A percentile compares a stretch with the other conserved stretches of the same genome.
phyloP scores from a whole-genome alignment of 2,888 invertebrate species.

The Torymus tubicola region DNA sequence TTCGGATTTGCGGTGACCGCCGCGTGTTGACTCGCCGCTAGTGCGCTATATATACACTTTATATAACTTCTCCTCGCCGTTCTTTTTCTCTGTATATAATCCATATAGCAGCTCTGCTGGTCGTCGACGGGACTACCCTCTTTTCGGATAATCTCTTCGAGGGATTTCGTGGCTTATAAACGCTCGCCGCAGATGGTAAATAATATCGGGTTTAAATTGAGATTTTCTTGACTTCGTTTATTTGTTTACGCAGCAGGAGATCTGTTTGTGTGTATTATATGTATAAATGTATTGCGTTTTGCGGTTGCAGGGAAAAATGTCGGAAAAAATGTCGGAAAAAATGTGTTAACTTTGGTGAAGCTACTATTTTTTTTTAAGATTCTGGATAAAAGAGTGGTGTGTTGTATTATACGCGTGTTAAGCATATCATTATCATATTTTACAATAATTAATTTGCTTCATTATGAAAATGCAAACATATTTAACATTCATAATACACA shows the following conservation, averaged over 20 bases:
- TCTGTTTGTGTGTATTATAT: not conserved
- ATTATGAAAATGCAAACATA: not conserved
- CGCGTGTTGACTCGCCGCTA: slow-evolving; percentile 33
- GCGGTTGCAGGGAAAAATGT: too few relatives aligned
- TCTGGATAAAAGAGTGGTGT: too few relatives aligned
- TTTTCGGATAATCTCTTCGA: slow-evolving; percentile 39
- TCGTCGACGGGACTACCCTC: not conserved
- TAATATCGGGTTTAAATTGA: slow-evolving; percentile 43
- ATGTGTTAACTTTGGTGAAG: too few relatives aligned
- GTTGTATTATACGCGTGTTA: too few relatives aligned
- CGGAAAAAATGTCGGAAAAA: too few relatives aligned
- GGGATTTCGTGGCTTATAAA: not conserved
- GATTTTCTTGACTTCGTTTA: slow-evolving; percentile 24
- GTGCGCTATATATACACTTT: not conserved
- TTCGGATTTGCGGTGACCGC: slow-evolving; percentile 44
- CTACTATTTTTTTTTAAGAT: too few relatives aligned
- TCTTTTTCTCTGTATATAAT: slow-evolving; percentile 29
- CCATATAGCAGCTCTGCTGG: slow-evolving; percentile 8
- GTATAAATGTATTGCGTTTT: too few relatives aligned
- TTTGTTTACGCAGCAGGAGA: slow-evolving; percentile 16
- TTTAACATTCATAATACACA: too few relatives aligned
- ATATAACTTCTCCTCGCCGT: not conserved
- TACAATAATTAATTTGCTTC: not conserved
- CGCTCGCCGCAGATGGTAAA: slow-evolving; percentile 6
- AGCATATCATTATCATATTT: too few relatives aligned